Evolutionary conservation across 2,113 vertebrate species (phyloP), one percentile per base, ranked within the genome.

Genomic region (Ageneiosus marmoratus): DNA sequence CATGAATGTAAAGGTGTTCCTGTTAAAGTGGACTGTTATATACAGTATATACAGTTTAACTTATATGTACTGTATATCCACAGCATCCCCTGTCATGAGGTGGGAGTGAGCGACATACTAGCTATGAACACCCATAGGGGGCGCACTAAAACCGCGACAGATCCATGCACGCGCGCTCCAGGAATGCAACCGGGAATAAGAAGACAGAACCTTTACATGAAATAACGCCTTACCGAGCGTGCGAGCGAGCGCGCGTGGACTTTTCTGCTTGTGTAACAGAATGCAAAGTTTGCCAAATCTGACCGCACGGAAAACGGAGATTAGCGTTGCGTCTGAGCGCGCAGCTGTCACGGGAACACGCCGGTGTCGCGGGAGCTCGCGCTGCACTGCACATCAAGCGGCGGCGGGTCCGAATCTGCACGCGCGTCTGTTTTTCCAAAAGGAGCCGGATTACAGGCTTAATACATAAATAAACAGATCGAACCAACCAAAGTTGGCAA

Each of bases 341-440:
- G 73, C 73, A 22, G 73, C 48, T 55, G 73, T 37, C 50, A 76
- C 27, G 48, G 73, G 20, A 10, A 74, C 70, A 51, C 44, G 24
- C 69, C 67, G 67, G 37, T 70, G 67, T 44, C 41, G 44, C 24
- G 18, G 29, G 29, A 22, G 29, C 73, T 32, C n/a, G 73, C 48
- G 29, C 46, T 20, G 41, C 11, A 27, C 12, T 16, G 7, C 48
- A 11, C 20, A 75, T 75, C 29, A 29, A 51, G 9, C 44, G 15
- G 18, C 27, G 27, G 16, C 48, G 27, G 10, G 48, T 73, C 9
- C 22, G 18, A 50, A 29, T 12, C 48, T 32, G 4, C 48, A 53
- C 72, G 11, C 70, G 70, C n/a, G 2, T 1, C 7, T 72, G 9
- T 9, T 50, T 51, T 48, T 27, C 5, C 24, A 48, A 37, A 67